Conservation (phyloP, 2,113 vertebrate species). For the Taurulus bubalis region DNA sequence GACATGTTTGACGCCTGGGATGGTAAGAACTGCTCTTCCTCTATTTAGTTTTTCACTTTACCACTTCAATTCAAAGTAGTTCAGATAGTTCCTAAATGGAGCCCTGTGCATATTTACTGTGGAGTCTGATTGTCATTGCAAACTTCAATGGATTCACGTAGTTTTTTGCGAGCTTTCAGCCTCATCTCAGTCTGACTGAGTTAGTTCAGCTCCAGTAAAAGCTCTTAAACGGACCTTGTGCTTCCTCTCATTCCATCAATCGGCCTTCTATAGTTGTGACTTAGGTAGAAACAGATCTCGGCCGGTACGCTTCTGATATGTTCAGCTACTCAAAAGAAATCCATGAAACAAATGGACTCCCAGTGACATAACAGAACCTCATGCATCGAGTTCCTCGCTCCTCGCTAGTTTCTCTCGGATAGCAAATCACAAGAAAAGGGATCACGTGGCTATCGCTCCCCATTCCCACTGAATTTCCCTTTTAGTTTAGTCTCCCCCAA, state of each 20-base stretch:
- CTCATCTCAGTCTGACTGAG: too few relatives aligned
- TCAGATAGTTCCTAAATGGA: neutral
- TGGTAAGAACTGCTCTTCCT: constrained; percentile 82
- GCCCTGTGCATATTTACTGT: neutral
- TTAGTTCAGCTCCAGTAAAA: neutral
- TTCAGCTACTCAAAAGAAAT: neutral
- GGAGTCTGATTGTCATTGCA: too few relatives aligned
- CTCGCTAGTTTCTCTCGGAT: neutral
- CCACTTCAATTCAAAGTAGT: neutral
- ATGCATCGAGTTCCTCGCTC: neutral
- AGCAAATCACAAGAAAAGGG: constrained; percentile 19
- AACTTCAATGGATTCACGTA: too few relatives aligned
- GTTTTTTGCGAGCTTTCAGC: too few relatives aligned
- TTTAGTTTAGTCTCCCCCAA: constrained; percentile 63
- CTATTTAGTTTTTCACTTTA: neutral
- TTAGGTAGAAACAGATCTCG: neutral
- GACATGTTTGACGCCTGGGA: constrained; percentile 99
- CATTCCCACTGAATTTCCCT: constrained; percentile 67
- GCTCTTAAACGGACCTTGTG: neutral
- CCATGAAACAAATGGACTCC: neutral
- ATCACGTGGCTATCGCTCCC: neutral
- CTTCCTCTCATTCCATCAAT: neutral
- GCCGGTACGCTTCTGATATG: neutral
- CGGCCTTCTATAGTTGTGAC: neutral
- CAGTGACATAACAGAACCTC: constrained; percentile 4